Evolutionary conservation across 2,113 vertebrate genomes (phyloP).

Genomic region (Anoura caudifer): DNA sequence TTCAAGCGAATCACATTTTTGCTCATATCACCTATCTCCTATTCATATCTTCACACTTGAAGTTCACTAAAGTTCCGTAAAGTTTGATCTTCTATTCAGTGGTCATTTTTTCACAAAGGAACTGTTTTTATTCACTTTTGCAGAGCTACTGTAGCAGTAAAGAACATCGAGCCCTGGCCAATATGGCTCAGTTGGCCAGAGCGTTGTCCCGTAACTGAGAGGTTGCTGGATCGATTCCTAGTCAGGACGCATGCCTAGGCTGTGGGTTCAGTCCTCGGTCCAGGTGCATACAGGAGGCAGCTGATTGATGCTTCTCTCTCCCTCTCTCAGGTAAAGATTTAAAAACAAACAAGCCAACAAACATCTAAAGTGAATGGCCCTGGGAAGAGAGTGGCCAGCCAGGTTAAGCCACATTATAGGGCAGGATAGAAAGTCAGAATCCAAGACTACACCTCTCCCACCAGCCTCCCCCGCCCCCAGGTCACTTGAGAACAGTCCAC

Average conservation of each 20-base stretch:
- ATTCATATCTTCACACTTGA: neutral
- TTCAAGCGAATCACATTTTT: neutral
- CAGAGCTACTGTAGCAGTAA: neutral
- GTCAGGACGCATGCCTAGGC: no score
- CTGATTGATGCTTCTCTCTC: no score
- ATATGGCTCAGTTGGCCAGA: no score
- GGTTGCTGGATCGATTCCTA: no score
- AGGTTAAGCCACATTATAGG: accelerated
- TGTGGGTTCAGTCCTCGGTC: no score
- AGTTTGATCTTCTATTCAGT: neutral
- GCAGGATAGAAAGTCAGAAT: neutral
- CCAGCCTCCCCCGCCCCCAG: accelerated
- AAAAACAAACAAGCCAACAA: no score
- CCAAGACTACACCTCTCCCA: accelerated
- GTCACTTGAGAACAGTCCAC: neutral
- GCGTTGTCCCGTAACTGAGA: no score
- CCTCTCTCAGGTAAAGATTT: no score
- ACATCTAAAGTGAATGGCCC: neutral
- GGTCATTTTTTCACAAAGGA: neutral
- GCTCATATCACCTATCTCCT: neutral
- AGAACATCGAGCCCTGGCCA: neutral
- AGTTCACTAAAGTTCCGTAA: neutral
- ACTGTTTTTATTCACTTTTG: neutral
- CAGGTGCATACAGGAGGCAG: no score
- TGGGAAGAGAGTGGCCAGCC: accelerated